Evolutionary conservation across 2,888 invertebrate genomes (phyloP).

Genomic region (Lycia hirtaria): DNA sequence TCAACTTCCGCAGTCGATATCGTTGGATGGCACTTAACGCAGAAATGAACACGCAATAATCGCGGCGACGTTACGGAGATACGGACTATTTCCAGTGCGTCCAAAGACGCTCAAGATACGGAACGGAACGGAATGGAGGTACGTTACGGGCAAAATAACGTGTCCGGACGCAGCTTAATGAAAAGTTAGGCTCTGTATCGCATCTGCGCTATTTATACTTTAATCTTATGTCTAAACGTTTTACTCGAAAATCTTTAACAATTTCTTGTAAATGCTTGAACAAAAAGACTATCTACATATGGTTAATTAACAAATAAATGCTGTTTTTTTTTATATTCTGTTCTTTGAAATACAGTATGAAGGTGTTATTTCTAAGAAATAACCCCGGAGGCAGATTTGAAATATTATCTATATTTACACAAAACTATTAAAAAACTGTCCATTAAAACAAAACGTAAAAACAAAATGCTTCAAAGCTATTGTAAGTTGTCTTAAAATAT

Average conservation of each 20-base stretch:
- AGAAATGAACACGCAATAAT: too few relatives aligned
- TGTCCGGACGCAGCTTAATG: too few relatives aligned
- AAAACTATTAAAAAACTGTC: slow-evolving; percentile 21
- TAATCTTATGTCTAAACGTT: slow-evolving; percentile 42
- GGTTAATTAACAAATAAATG: slow-evolving; percentile 45
- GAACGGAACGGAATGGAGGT: too few relatives aligned
- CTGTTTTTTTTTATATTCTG: slow-evolving; percentile 20
- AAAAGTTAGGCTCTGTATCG: slow-evolving; percentile 27
- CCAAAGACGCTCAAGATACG: too few relatives aligned
- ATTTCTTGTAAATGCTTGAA: slow-evolving; percentile 49
- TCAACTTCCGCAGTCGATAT: too few relatives aligned
- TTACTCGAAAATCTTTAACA: slow-evolving; percentile 43
- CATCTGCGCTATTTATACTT: slow-evolving; percentile 40
- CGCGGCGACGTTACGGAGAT: too few relatives aligned
- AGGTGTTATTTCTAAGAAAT: slow-evolving; percentile 33
- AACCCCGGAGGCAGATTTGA: slow-evolving; percentile 12
- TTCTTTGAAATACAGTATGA: background rate
- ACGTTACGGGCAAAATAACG: too few relatives aligned
- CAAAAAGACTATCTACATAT: slow-evolving; percentile 27
- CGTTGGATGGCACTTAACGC: too few relatives aligned
- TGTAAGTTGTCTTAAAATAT: slow-evolving; percentile 27
- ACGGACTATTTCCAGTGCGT: too few relatives aligned
- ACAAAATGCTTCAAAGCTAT: slow-evolving; percentile 40
- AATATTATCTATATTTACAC: slow-evolving; percentile 12
- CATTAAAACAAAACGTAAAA: slow-evolving; percentile 23